Evolutionary conservation across 2,797 vertebrate species (phyloP), one percentile per base, ranked within the genome.

Genomic region (Myotis pilosus): DNA sequence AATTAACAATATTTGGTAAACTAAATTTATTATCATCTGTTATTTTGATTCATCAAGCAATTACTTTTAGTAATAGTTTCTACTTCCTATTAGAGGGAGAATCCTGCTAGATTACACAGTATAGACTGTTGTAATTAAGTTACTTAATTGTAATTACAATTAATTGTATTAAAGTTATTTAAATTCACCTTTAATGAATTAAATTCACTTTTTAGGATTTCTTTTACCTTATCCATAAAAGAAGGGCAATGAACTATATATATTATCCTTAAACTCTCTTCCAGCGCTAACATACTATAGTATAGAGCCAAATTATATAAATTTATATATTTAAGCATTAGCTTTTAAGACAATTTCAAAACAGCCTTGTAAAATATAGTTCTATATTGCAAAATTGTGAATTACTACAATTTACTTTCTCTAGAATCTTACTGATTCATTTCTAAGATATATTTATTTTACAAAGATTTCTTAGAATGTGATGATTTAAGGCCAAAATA

Each of bases 271-370:
- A 78, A 92, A 38, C 20, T 66, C 17, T 93, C 22, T 93, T 95
- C 22, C 36, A 86, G 47, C 75, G 92, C 1, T 55, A 95, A 75
- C 44, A 78, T 41, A 87, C 1, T 89, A 60, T n/a, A 95, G 16
- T 44, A 28, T 71, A 91, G 33, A 92, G 5, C 19, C 8, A 88
- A 92, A 90, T 66, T 79, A 76, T n/a, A 62, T 74, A 79, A 72
- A 87, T 89, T 41, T 92, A 79, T 69, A 83, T 3, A 76, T 80
- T 96, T 87, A 89, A 78, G 88, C 51, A 75, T 3, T 62, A 78
- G 6, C 41, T 91, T 94, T 88, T 76, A 85, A 92, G 94, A 69
- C 6, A 89, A 92, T 83, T 85, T 87, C 60, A 92, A 80, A 93
- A 88, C 2, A 88, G 55, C 13, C 25, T 94, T 76, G 6, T 38